These are phyloP conservation scores for Siderastrea radians DNA, from an alignment of 92 coral and sea anemone species.

Conservation along the genomic window DNA sequence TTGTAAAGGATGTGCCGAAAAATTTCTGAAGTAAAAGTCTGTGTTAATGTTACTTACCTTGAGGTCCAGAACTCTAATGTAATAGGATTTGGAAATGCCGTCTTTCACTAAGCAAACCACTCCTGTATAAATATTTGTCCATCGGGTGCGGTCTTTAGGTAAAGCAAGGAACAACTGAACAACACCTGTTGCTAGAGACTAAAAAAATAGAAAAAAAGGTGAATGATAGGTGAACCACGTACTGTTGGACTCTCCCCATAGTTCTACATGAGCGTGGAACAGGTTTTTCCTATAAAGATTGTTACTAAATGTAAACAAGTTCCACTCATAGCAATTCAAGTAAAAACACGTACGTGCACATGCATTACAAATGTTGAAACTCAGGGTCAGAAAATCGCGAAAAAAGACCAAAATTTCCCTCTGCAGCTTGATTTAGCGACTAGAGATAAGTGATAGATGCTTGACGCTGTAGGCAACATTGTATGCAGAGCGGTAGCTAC, in stretches of 20 bases:
- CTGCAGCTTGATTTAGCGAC: no score
- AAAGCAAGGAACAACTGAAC: slow-evolving; percentile 88
- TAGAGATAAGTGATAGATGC: no score
- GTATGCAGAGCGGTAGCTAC: no score
- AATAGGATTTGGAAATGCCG: slow-evolving; percentile 82
- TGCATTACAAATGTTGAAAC: no score
- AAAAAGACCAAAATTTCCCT: no score
- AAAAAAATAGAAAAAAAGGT: background rate
- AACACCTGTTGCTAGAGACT: slow-evolving; percentile 90
- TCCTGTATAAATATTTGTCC: slow-evolving; percentile 79
- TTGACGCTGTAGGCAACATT: no score
- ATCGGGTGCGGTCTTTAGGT: slow-evolving; percentile 78
- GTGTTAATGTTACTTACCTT: slow-evolving; percentile 37
- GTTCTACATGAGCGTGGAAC: background rate
- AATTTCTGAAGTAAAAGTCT: no score
- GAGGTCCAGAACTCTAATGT: slow-evolving; percentile 86
- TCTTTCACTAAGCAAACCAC: slow-evolving; percentile 96
- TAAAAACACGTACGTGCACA: no score
- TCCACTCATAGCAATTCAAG: no score
- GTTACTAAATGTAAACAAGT: no score
- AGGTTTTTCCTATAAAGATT: background rate
- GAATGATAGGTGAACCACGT: background rate
- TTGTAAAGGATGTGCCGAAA: no score
- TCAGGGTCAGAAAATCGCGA: no score
- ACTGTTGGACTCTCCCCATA: background rate